A percentile compares a stretch with the other conserved stretches of the same genome.
Evolutionary conservation across 2,797 vertebrate species (phyloP).

Genomic region (Hydrolagus colliei): DNA sequence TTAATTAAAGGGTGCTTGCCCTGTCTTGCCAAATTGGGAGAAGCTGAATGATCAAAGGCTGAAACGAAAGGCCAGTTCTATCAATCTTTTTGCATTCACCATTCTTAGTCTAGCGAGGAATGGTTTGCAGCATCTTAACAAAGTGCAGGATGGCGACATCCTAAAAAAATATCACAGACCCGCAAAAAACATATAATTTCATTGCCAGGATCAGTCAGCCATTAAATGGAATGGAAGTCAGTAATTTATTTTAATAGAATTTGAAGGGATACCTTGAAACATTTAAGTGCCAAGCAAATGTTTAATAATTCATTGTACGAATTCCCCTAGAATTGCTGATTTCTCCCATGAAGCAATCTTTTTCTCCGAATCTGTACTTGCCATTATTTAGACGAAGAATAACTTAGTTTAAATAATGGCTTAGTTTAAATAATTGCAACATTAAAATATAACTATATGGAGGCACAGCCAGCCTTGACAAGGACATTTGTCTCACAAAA

Average conservation of each 20-base stretch:
- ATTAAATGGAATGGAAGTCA: background rate
- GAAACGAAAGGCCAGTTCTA: background rate
- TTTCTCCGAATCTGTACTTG: background rate
- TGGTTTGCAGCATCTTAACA: background rate
- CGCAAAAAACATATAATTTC: background rate
- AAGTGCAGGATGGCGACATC: background rate
- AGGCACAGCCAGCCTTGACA: background rate
- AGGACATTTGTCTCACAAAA: background rate
- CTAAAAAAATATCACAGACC: background rate
- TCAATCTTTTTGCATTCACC: background rate
- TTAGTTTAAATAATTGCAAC: background rate
- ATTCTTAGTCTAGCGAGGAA: background rate
- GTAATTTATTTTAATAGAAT: background rate
- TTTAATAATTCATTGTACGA: slow-evolving; percentile 2
- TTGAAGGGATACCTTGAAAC: background rate
- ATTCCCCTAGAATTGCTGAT: background rate
- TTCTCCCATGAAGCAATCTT: background rate
- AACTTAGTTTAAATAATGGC: background rate
- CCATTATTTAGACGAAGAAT: background rate
- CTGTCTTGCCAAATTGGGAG: background rate
- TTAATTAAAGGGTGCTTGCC: background rate
- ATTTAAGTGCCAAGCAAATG: background rate
- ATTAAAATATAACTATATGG: background rate
- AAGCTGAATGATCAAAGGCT: background rate
- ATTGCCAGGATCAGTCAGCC: background rate